Conservation (phyloP, 2,113 vertebrate genomes). For the Rhinoptilus africanus region DNA sequence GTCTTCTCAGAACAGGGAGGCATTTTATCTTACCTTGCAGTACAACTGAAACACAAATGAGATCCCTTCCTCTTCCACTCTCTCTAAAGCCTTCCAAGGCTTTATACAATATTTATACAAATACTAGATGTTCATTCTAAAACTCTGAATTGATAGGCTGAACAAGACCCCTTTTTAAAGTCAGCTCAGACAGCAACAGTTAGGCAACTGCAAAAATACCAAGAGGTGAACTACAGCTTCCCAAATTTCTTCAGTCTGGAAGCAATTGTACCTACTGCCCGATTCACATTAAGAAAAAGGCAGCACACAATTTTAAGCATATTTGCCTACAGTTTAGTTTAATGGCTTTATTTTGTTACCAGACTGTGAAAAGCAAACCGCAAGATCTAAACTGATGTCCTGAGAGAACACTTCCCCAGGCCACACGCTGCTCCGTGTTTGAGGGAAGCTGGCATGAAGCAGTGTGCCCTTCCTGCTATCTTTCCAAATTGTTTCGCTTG, state of each 20-base stretch:
- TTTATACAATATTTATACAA: not conserved
- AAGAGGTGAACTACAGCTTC: not conserved
- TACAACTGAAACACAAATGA: not conserved
- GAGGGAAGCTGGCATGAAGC: not conserved
- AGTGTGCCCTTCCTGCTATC: not conserved
- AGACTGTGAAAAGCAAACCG: not conserved
- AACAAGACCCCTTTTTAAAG: not conserved
- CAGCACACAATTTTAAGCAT: not conserved
- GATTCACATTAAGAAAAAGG: not conserved
- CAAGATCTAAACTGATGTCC: not conserved
- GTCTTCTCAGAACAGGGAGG: not conserved
- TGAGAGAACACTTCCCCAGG: not conserved
- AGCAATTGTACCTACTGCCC: not conserved
- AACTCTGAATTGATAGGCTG: not conserved
- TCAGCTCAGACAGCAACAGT: not conserved
- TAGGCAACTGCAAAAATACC: not conserved
- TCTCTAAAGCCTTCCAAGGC: not conserved
- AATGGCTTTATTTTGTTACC: not conserved
- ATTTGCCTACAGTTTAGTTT: not conserved
- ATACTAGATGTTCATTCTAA: not conserved
- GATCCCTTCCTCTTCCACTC: not conserved
- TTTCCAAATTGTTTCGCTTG: not conserved
- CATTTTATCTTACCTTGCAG: not conserved
- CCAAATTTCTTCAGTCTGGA: not conserved
- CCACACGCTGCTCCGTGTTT: accelerated